phyloP scores from a whole-genome alignment of 2,797 vertebrate genomes.

The Pangasius mekongensis region DNA sequence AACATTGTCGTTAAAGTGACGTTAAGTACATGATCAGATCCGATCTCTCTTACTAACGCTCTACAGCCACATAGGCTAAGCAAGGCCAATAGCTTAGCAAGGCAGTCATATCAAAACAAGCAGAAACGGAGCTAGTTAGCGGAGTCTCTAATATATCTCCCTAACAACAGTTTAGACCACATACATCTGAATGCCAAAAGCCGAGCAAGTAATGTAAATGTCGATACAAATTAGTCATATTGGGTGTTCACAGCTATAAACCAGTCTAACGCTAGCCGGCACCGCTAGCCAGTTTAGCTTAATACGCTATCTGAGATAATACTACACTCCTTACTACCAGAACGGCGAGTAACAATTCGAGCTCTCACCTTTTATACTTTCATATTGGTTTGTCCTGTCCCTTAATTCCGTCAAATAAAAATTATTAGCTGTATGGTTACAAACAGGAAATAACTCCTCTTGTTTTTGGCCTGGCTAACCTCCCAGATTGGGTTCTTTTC shows the following conservation, averaged over 20 bases:
- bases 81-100: constrained; percentile 17
- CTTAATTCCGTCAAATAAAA: neutral
- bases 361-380: constrained; percentile 40
- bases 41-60: neutral
- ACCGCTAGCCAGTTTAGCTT: constrained; percentile 46
- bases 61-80: neutral
- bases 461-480: constrained; percentile 42
- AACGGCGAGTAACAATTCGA: neutral
- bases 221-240: neutral
- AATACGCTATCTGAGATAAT: constrained; percentile 31
- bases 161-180: neutral
- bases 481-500: constrained; percentile 40
- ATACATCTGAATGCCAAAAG: neutral
- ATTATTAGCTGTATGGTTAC: neutral
- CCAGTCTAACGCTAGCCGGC: constrained; percentile 5
- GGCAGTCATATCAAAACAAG: constrained; percentile 18
- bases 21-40: neutral
- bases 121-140: neutral
- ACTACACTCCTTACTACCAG: neutral
- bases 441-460: neutral
- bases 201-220: neutral
- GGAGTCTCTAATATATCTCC: neutral
- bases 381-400: constrained; percentile 31
- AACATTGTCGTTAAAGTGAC: neutral
- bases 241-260: neutral